These are phyloP conservation scores for Caerostris extrusa DNA, from an alignment of 1,140 invertebrate species.

Conservation along the genomic window DNA sequence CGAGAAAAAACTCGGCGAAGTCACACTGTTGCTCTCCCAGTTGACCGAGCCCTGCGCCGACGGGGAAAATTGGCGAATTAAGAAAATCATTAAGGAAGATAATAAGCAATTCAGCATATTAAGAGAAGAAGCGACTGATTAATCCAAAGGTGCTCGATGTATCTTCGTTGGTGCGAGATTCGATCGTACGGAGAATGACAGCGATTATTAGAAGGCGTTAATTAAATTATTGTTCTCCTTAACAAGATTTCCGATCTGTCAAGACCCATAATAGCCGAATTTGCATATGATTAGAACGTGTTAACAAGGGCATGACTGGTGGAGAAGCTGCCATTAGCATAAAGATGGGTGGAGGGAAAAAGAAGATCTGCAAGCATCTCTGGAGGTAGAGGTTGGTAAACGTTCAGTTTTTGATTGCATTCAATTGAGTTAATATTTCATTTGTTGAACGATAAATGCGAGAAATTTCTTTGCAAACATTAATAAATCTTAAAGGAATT, in stretches of 20 bases:
- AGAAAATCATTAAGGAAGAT: background rate
- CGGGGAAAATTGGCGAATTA: background rate
- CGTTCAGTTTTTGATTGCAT: no score
- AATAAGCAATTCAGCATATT: background rate
- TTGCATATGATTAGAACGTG: constrained; percentile 32
- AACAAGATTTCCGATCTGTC: constrained; percentile 41
- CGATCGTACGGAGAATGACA: constrained; percentile 8
- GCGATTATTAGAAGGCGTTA: constrained; percentile 34
- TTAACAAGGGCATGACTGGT: background rate
- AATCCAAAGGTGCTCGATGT: background rate
- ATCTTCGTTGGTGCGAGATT: background rate
- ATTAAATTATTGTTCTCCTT: constrained; percentile 43
- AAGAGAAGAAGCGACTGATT: background rate
- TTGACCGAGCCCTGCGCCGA: background rate
- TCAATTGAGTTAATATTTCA: no score
- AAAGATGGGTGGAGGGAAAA: background rate
- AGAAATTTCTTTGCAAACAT: no score
- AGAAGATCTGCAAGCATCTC: background rate
- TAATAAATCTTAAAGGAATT: no score
- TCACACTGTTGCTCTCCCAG: no score
- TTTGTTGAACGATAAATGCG: no score
- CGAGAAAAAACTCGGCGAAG: no score
- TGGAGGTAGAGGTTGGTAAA: background rate
- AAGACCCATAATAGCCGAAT: constrained; percentile 16
- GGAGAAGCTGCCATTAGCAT: background rate